A percentile compares a stretch with the other conserved stretches of the same genome.
Conservation (phyloP, 2,113 vertebrate species). For the Rhombomys opimus region DNA sequence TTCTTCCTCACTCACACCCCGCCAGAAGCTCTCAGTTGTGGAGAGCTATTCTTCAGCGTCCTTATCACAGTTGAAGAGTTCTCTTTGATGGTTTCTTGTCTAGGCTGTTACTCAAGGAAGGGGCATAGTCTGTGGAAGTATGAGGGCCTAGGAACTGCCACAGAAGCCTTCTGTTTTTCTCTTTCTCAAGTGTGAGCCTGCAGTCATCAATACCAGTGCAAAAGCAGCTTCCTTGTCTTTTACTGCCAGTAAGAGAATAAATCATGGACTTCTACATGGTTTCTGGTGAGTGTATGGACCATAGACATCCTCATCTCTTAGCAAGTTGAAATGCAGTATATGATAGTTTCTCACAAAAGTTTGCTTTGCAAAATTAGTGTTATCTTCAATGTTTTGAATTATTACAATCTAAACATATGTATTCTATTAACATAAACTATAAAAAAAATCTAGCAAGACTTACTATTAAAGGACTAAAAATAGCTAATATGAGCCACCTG, state of each 20-base stretch:
- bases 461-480: neutral
- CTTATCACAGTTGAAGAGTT: neutral
- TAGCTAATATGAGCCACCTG: neutral
- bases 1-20: neutral
- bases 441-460: neutral
- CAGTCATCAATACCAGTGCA: neutral
- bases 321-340: neutral
- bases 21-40: neutral
- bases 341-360: slow-evolving; percentile 47
- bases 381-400: slow-evolving; percentile 3
- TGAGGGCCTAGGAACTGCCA: neutral
- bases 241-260: neutral
- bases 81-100: neutral
- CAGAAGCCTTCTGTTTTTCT: neutral
- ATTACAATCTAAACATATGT: neutral
- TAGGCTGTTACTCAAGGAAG: neutral
- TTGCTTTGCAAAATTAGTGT: neutral
- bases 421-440: neutral
- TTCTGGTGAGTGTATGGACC: neutral
- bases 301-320: neutral
- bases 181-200: neutral
- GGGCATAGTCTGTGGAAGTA: too few relatives aligned
- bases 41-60: neutral
- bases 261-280: neutral
- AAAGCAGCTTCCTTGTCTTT: neutral